phyloP scores from a whole-genome alignment of 1,140 invertebrate species.

The Bombyx mandarina region DNA sequence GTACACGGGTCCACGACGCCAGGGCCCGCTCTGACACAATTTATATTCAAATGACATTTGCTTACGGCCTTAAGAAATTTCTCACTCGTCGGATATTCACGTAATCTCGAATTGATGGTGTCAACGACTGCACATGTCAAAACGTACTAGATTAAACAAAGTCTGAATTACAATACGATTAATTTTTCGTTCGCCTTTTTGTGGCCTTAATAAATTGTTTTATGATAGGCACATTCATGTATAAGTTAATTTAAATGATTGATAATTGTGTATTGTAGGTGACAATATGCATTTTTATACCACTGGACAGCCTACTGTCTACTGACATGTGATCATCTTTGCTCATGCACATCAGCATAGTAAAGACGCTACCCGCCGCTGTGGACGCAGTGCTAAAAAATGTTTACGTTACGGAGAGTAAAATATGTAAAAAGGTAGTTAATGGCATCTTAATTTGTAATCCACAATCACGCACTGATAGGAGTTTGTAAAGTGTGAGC shows the following conservation, averaged over 20 bases:
- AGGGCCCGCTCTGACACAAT: slow-evolving; percentile 47
- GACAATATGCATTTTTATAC: too few relatives aligned
- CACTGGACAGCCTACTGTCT: too few relatives aligned
- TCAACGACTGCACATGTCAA: slow-evolving; percentile 29
- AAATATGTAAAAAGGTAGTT: slow-evolving; percentile 13
- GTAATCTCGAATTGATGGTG: slow-evolving; percentile 62
- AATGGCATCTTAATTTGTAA: slow-evolving; percentile 26
- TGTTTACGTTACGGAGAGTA: slow-evolving; percentile 7
- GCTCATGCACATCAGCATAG: too few relatives aligned
- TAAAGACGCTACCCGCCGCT: too few relatives aligned
- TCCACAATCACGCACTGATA: slow-evolving; percentile 37
- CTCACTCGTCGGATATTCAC: slow-evolving; percentile 62
- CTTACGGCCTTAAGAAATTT: slow-evolving; percentile 57
- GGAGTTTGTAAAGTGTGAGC: slow-evolving; percentile 16
- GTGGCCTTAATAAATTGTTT: too few relatives aligned
- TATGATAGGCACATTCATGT: too few relatives aligned
- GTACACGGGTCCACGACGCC: slow-evolving; percentile 44
- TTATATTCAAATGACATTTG: slow-evolving; percentile 69
- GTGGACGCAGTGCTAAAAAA: too few relatives aligned
- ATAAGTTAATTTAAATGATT: too few relatives aligned
- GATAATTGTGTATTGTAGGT: too few relatives aligned
- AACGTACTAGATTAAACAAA: slow-evolving; percentile 7
- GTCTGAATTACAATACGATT: background rate
- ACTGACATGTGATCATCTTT: too few relatives aligned
- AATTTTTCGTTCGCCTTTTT: too few relatives aligned